Conservation (phyloP, 2,113 vertebrate species). For the Leucopsar rothschildi region DNA sequence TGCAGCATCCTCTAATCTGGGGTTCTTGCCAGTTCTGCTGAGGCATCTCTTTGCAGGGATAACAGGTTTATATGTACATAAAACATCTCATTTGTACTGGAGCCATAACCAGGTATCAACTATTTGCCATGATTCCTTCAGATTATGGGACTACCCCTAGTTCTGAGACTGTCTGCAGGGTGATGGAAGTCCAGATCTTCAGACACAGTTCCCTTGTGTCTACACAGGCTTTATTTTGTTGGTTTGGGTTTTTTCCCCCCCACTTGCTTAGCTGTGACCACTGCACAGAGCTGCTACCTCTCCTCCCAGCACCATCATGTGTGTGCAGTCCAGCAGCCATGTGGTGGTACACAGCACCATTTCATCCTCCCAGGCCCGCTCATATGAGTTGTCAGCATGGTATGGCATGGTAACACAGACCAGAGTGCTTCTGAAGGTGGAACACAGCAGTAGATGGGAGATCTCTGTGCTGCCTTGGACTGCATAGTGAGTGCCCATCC, state of each 20-base stretch:
- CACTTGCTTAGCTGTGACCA: background rate
- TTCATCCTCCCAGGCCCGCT: background rate
- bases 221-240: background rate
- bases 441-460: background rate
- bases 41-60: background rate
- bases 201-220: background rate
- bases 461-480: background rate
- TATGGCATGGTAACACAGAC: background rate
- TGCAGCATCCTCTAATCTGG: background rate
- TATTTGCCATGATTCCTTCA: background rate
- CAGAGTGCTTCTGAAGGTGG: background rate
- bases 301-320: background rate
- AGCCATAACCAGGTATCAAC: background rate
- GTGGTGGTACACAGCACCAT: background rate
- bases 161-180: background rate
- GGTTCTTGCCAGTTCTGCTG: background rate
- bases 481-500: background rate
- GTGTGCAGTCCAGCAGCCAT: background rate
- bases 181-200: background rate
- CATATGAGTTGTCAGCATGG: background rate
- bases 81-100: background rate
- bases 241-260: no score
- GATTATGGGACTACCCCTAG: background rate
- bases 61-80: accelerated
- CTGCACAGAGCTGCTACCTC: background rate